Conservation (phyloP, 2,888 invertebrate species). For the Agrotis ipsilon region DNA sequence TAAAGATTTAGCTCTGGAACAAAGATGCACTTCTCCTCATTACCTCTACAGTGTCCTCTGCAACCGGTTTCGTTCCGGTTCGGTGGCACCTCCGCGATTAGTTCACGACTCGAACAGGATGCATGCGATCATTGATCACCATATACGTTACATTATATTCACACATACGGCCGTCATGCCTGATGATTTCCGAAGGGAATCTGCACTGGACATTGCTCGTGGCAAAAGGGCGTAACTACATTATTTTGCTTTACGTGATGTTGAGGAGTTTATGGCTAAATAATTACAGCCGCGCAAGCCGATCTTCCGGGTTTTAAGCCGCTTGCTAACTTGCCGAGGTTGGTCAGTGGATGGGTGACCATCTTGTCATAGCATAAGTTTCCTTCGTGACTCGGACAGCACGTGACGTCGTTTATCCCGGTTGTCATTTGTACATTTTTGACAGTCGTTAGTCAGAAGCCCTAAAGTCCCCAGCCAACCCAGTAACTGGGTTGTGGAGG, state of each 20-base stretch:
- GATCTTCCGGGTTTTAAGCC: too few relatives aligned
- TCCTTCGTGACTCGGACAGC: too few relatives aligned
- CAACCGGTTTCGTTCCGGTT: slow-evolving; percentile 59
- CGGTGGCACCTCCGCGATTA: slow-evolving; percentile 39
- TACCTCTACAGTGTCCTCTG: slow-evolving; percentile 8
- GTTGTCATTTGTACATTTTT: too few relatives aligned
- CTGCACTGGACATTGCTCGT: not conserved
- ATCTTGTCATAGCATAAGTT: too few relatives aligned
- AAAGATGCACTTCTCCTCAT: slow-evolving; percentile 16
- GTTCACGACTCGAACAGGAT: slow-evolving; percentile 51
- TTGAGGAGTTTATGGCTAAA: too few relatives aligned
- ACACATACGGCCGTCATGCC: slow-evolving; percentile 31
- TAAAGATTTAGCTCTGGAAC: not conserved
- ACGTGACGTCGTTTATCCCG: too few relatives aligned
- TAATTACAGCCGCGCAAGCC: too few relatives aligned
- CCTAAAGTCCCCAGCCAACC: too few relatives aligned
- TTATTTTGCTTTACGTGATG: not conserved
- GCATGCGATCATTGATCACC: slow-evolving; percentile 38
- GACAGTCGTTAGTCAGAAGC: too few relatives aligned
- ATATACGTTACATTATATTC: slow-evolving; percentile 23
- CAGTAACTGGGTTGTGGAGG: too few relatives aligned
- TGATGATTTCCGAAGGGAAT: slow-evolving; percentile 28
- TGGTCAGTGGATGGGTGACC: too few relatives aligned
- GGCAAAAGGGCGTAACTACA: slow-evolving; percentile 2
- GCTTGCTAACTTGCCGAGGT: too few relatives aligned